Percentiles rank a stretch among this genome's conserved stretches.
phyloP scores from a whole-genome alignment of 2,797 vertebrate species.

The Falco biarmicus region DNA sequence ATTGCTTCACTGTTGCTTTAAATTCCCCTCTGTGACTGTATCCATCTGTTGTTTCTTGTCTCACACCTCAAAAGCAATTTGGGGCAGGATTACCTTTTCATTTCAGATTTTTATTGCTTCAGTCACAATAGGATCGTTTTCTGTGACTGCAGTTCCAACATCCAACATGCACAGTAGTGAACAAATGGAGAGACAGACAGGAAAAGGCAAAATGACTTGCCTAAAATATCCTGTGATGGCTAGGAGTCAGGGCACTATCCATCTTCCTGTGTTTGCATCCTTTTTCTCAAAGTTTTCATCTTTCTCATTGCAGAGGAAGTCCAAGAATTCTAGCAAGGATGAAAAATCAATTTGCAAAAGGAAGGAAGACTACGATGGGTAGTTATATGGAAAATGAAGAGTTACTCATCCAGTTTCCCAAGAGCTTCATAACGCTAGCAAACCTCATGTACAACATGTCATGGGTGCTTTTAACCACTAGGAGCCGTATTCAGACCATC shows the following conservation, averaged over 20 bases:
- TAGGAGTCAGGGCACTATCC: not conserved
- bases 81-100: constrained; percentile 28
- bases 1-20: not conserved
- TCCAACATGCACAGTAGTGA: not conserved
- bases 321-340: not conserved
- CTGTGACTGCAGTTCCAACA: not conserved
- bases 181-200: not conserved
- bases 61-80: constrained; percentile 35
- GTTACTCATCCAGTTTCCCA: not conserved
- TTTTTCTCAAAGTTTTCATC: not conserved
- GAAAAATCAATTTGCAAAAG: not conserved
- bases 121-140: not conserved
- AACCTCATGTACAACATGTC: not conserved
- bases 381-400: not conserved
- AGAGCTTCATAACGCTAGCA: not conserved
- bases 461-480: constrained; percentile 56
- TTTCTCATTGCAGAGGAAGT: not conserved
- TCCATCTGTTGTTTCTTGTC: constrained; percentile 39
- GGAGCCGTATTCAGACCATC: constrained; percentile 63
- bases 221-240: not conserved
- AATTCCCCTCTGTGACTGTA: constrained; percentile 1
- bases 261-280: not conserved
- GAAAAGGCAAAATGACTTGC: not conserved
- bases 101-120: constrained; percentile 36
- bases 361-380: not conserved